phyloP scores from a whole-genome alignment of 2,113 vertebrate species.

The Tragelaphus strepsiceros region DNA sequence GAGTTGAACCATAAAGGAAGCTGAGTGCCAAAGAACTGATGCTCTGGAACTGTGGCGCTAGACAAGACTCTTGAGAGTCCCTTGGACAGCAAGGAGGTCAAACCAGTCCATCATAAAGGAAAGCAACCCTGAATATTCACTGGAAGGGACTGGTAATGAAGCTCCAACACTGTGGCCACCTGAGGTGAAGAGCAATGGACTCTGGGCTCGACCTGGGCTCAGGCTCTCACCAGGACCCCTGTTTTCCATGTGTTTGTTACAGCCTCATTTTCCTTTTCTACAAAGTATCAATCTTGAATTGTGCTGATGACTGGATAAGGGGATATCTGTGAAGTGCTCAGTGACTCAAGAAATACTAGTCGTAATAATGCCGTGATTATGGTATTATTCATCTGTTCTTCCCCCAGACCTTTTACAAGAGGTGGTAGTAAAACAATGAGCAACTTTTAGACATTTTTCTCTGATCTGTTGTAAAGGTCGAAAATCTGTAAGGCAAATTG shows the following conservation, averaged over 20 bases:
- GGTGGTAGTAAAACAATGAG: neutral
- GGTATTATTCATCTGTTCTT: neutral
- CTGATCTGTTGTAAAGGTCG: neutral
- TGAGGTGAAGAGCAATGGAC: fast-evolving
- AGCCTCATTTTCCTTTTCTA: neutral
- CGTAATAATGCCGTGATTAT: neutral
- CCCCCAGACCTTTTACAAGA: neutral
- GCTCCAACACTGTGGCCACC: neutral
- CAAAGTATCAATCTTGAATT: neutral
- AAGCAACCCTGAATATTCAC: neutral
- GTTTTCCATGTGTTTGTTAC: neutral
- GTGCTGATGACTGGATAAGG: neutral
- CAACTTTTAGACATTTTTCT: neutral
- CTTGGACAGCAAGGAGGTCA: neutral
- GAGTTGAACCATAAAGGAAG: neutral
- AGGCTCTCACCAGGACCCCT: neutral
- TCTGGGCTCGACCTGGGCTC: neutral
- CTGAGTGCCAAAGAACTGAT: neutral
- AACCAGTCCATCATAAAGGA: neutral
- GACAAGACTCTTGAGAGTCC: neutral
- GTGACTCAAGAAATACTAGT: neutral
- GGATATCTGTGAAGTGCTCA: neutral
- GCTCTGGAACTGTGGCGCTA: neutral
- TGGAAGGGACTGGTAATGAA: neutral
- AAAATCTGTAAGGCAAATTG: neutral